Evolutionary conservation across 2,797 vertebrate species (phyloP).

Genomic region (Sebastes matsubarae): DNA sequence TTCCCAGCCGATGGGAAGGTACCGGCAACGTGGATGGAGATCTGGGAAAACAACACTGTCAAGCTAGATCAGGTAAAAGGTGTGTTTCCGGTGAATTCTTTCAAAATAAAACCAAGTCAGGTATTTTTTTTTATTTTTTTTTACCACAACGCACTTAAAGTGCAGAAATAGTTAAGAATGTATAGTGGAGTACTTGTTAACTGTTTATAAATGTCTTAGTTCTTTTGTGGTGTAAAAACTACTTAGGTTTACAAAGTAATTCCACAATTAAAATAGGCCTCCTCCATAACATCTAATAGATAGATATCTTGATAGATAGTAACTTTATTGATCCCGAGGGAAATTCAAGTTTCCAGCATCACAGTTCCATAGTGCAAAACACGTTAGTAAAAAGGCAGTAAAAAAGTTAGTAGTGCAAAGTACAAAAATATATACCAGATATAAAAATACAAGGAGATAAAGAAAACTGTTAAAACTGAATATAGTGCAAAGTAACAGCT

Average conservation of each 20-base stretch:
- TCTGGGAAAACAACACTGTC: not conserved
- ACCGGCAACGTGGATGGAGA: not conserved
- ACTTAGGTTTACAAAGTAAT: not conserved
- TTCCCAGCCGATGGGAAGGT: not conserved
- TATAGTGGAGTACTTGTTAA: not conserved
- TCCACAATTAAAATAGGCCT: not conserved
- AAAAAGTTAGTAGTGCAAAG: no score
- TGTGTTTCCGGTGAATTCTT: conserved; percentile 18
- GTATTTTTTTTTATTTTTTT: not conserved
- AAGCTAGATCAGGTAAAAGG: fast-evolving
- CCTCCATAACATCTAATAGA: no score
- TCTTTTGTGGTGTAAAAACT: not conserved
- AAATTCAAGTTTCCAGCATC: no score
- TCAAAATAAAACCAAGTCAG: conserved; percentile 55
- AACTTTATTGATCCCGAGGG: no score
- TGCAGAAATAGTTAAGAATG: not conserved
- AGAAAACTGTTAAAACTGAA: no score
- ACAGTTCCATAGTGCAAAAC: no score
- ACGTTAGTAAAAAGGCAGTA: no score
- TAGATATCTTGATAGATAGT: no score
- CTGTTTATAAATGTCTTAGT: not conserved
- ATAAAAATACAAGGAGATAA: no score
- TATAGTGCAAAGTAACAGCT: no score
- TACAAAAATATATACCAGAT: no score
- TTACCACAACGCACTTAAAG: not conserved